phyloP scores from a whole-genome alignment of 2,113 vertebrate genomes.

The Brachionichthys hirsutus region DNA sequence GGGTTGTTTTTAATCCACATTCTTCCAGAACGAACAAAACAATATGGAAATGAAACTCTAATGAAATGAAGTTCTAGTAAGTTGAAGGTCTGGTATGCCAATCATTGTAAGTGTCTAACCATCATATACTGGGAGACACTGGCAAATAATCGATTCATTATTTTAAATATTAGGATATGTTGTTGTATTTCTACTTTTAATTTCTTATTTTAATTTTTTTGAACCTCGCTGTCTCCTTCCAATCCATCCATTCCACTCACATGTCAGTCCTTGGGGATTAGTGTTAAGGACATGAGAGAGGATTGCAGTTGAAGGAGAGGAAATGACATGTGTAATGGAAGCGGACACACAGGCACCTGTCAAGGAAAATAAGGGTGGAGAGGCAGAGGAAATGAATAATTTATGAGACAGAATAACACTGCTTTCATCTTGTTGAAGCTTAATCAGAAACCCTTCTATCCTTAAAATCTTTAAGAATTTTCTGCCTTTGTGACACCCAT shows the following conservation, averaged over 20 bases:
- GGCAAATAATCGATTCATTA: not conserved
- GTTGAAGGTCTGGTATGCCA: too few relatives aligned
- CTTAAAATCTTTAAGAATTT: constrained; percentile 12
- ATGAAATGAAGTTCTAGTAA: too few relatives aligned
- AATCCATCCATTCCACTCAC: constrained; percentile 30
- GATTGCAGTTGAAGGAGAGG: constrained; percentile 72
- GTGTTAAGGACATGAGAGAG: constrained; percentile 63
- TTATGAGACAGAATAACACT: constrained; percentile 61
- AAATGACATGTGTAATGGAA: constrained; percentile 74
- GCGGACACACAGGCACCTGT: constrained; percentile 71
- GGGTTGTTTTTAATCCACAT: too few relatives aligned
- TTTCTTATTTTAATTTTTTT: constrained; percentile 13
- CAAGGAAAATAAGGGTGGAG: constrained; percentile 63
- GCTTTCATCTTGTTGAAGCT: constrained; percentile 58
- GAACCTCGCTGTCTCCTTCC: constrained; percentile 1
- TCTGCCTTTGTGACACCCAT: too few relatives aligned
- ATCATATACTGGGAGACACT: not conserved
- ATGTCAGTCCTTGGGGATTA: constrained; percentile 64
- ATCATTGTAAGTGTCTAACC: too few relatives aligned
- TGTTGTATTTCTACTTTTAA: constrained; percentile 28
- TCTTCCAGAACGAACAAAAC: too few relatives aligned
- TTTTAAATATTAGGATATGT: not conserved
- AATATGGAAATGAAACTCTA: too few relatives aligned
- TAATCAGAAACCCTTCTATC: constrained; percentile 52
- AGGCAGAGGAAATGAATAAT: constrained; percentile 60